Evolutionary conservation across 2,113 vertebrate species (phyloP).

Genomic region (Athene cunicularia): DNA sequence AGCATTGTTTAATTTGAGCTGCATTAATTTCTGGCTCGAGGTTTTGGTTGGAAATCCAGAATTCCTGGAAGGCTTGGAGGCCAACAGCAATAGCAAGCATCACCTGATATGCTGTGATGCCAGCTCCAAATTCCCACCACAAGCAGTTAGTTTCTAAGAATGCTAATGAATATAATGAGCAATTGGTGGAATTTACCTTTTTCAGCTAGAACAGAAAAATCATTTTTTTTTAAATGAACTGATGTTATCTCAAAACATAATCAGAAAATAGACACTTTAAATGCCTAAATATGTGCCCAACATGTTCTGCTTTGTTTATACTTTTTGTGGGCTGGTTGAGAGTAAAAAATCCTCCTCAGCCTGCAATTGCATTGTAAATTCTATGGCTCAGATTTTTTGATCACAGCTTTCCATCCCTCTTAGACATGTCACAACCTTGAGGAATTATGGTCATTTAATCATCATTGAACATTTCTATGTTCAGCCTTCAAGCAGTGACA

Average conservation of each 20-base stretch:
- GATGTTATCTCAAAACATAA: neutral
- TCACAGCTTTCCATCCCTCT: slow-evolving; percentile 34
- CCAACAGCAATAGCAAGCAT: neutral
- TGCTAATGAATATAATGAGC: neutral
- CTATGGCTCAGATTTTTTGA: slow-evolving; percentile 39
- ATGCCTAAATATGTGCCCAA: neutral
- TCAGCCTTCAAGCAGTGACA: slow-evolving; percentile 60
- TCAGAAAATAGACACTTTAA: slow-evolving; percentile 14
- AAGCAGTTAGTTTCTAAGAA: neutral
- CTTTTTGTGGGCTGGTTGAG: neutral
- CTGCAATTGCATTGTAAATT: slow-evolving; percentile 28
- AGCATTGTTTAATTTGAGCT: neutral
- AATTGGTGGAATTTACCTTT: neutral
- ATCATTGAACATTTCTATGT: slow-evolving; percentile 48
- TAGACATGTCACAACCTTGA: slow-evolving; percentile 50
- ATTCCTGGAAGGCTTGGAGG: slow-evolving; percentile 48
- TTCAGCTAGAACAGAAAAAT: neutral
- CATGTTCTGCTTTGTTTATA: neutral
- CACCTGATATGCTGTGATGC: neutral
- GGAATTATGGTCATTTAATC: slow-evolving; percentile 70
- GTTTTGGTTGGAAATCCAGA: slow-evolving; percentile 27
- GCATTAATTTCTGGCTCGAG: slow-evolving; percentile 26
- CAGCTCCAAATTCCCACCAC: neutral
- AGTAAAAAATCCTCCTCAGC: neutral
- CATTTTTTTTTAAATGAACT: neutral